Percentiles rank a stretch among this genome's conserved stretches.
phyloP scores from a whole-genome alignment of 2,888 invertebrate genomes.

The Hyppa rectilinea region DNA sequence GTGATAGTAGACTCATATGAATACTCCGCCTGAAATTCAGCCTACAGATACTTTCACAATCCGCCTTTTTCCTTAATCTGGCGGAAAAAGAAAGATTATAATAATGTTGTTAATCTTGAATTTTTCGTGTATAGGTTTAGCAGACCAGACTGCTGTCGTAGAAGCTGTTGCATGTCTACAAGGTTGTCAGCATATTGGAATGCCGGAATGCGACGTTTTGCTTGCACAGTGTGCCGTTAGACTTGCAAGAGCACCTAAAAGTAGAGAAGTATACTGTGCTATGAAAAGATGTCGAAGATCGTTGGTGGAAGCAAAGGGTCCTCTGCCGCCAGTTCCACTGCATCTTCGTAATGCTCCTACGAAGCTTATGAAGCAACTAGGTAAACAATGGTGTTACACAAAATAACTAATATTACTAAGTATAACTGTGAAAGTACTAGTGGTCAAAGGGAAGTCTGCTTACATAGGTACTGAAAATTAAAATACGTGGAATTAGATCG shows the following conservation, averaged over 20 bases:
- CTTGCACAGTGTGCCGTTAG: constrained; percentile 95
- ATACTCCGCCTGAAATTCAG: neutral
- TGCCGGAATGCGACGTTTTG: constrained; percentile 95
- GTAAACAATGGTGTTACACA: constrained; percentile 80
- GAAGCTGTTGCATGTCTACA: constrained; percentile 94
- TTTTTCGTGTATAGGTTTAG: constrained; percentile 89
- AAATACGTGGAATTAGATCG: too few species aligned
- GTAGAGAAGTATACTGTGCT: constrained; percentile 91
- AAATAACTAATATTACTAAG: too few species aligned
- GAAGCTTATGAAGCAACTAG: constrained; percentile 94
- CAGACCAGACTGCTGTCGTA: constrained; percentile 92
- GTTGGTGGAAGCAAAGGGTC: constrained; percentile 92
- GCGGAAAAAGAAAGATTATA: neutral
- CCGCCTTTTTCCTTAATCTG: neutral
- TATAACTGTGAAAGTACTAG: neutral
- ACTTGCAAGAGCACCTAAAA: constrained; percentile 94
- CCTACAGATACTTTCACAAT: neutral
- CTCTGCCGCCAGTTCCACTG: constrained; percentile 94
- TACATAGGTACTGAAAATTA: too few species aligned
- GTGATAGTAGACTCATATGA: too few species aligned
- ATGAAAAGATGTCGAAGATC: constrained; percentile 91
- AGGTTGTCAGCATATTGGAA: constrained; percentile 94
- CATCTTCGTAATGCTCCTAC: constrained; percentile 96
- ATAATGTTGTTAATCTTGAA: neutral
- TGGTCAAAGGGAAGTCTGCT: neutral